Evolutionary conservation across 2,888 invertebrate species (phyloP), one percentile per base, ranked within the genome.

Genomic region (Xanthorhoe spadicearia): DNA sequence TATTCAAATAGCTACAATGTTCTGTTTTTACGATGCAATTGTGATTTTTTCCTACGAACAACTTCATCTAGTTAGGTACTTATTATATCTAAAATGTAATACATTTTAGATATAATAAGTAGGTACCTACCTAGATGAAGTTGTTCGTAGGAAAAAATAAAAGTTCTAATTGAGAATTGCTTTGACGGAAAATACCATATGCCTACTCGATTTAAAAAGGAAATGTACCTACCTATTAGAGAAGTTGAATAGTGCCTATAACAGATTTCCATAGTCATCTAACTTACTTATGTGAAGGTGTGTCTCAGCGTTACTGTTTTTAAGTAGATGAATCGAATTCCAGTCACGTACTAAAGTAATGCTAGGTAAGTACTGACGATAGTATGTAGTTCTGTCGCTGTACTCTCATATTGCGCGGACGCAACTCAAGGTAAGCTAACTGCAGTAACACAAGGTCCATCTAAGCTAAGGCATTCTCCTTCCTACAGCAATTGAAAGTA

Each of bases 381-480:
- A 43, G 38, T 55, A 49, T 5, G n/a, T 43, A 38, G 38, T 15
- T 23, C 23, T 23, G 5, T 13, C 28, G 28, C 1, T 17, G 43
- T 62, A 66, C 55, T 49, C 18, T 64, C 43, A 18, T 61, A 53
- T 57, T 63, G 64, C 64, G 54, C 60, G 48, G 59, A 60, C 61
- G 60, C 61, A 57, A 57, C 64, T 64, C 68, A 68, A 68, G 68
- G 68, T 57, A 68, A 68, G 50, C 50, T 32, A 54, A 61, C 61
- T 64, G 61, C 68, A 64, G 23, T 57, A 68, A 58, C 32, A 50
- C 68, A 68, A 68, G 68, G 68, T 64, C 64, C 68, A 68, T 57
- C 61, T 54, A 81, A 84, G 83, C 84, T n/a, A n/a, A n/a, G n/a
- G n/a, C 89, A 76, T 87, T 90, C 90, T 85, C 87, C 82, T 78